These are phyloP conservation scores for Drosophila colorata DNA, from an alignment of 2,888 invertebrate species.

Conservation along the genomic window DNA sequence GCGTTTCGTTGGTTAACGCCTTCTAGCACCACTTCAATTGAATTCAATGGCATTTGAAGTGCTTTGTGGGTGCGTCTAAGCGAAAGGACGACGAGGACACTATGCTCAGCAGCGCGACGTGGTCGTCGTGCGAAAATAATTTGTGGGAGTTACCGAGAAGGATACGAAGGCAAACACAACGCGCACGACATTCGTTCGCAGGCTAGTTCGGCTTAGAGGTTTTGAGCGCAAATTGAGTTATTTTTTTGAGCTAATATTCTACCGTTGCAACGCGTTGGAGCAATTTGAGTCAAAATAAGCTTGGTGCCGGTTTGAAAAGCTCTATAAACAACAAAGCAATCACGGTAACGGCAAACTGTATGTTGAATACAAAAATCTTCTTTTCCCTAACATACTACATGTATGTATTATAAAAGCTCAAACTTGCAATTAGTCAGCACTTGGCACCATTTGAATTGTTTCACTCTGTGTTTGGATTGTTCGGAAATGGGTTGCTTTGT, in stretches of 20 bases:
- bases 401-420: conserved; percentile 1
- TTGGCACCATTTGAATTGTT: not conserved
- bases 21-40: conserved; percentile 71
- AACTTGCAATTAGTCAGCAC: not conserved
- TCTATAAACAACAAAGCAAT: conserved; percentile 10
- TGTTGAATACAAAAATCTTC: not conserved
- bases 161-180: conserved; percentile 37
- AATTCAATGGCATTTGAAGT: conserved; percentile 64
- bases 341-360: no score
- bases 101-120: conserved; percentile 24
- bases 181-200: conserved; percentile 33
- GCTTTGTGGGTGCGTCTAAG: conserved; percentile 78
- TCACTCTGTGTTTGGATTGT: not conserved
- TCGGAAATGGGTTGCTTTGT: not conserved
- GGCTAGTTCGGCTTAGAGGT: conserved; percentile 38
- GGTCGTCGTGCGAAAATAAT: conserved; percentile 37
- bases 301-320: conserved; percentile 43
- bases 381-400: not conserved
- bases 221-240: conserved; percentile 70
- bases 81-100: conserved; percentile 39
- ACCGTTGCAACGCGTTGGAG: not conserved
- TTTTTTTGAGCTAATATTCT: conserved; percentile 58
- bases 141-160: conserved; percentile 68
- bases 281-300: conserved; percentile 44
- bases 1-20: conserved; percentile 75